Evolutionary conservation across 2,888 invertebrate species (phyloP), one percentile per base, ranked within the genome.

Genomic region (Epirrhoe tristata): DNA sequence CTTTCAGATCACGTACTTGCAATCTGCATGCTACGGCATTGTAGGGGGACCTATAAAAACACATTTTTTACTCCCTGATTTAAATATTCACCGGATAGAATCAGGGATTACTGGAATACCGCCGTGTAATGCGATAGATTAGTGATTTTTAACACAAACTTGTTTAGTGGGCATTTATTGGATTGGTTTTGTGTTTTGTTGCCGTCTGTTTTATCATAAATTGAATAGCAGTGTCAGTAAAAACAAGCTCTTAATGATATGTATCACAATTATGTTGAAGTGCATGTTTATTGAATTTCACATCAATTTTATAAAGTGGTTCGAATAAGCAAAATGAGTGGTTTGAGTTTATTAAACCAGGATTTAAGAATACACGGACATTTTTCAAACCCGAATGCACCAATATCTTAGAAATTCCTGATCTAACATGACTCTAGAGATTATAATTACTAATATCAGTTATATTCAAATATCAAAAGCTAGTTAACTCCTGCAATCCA

Each of bases 1-100:
- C 84, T 89, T 85, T 82, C 90, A 79, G 85, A 88, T 89, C 91
- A 91, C 91, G 92, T 91, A 83, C 77, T 83, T 83, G 86, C 89
- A 88, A 91, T 92, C 89, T 91, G 89, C 91, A 91, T 91, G 81
- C 85, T 78, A 76, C 77, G 75, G 76, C 77, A 75, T 75, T 83
- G 82, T 80, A 77, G 76, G 82, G 84, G 80, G 77, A 79, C 79
- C 77, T 81, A 80, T 59, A 85, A 81, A 84, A 85, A 81, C 79
- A 84, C 75, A 78, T 82, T 80, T 81, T 82, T 81, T 82, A 70
- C 58, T 58, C 70, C 70, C 71, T 70, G 70, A 72, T 77, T 76
- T 75, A 74, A 76, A 74, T 72, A 72, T 73, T 72, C 71, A 69
- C 55, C 36, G 68, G 63, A 63, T 66, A 60, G 58, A 53, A 62